Evolutionary conservation across 1,140 invertebrate genomes (phyloP), one percentile per base, ranked within the genome.

Genomic region (Solenopsis invicta): DNA sequence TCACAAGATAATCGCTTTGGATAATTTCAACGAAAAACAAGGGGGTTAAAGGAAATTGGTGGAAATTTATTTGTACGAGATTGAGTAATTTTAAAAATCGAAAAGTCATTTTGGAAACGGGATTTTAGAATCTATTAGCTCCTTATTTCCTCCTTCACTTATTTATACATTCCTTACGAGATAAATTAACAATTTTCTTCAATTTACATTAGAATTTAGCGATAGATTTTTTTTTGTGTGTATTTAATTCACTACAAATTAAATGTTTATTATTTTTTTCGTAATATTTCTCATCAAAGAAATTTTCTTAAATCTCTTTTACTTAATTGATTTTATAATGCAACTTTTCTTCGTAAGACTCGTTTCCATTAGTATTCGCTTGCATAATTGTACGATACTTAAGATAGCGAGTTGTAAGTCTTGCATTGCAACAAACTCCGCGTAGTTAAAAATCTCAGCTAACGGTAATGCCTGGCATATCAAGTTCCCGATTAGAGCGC

Each of bases 401-500:
- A 24, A 76, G 34, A 76, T 16, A 16, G 41, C 5, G 24, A 64
- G 13, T 64, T 34, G 24, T 45, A 78, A n/a, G n/a, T 6, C 5
- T 8, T 24, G 37, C 10, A 75, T 29, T 64, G 41, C n/a, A 76
- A 37, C 41, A 62, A 77, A 62, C 24, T 66, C 34, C 18, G 9
- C 3, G 18, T 34, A 48, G 37, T 16, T 62, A 62, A 13, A 64
- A 77, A 52, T 67, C 45, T 52, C 67, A 37, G 34, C 29, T 54
- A 81, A 56, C 34, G 34, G 48, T 71, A 78, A 21, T 78, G 8
- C n/a, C 52, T n/a, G 37, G 45, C 29, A 34, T 66, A 71, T 71
- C 50, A 71, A 29, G 69, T 69, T 69, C 45, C 61, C 64, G 61
- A 80, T 69, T 45, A 24, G 61, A 78, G 45, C 16, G 21, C 37